These are phyloP conservation scores for Erebia ligea DNA, from an alignment of 2,888 invertebrate genomes.

Conservation along the genomic window DNA sequence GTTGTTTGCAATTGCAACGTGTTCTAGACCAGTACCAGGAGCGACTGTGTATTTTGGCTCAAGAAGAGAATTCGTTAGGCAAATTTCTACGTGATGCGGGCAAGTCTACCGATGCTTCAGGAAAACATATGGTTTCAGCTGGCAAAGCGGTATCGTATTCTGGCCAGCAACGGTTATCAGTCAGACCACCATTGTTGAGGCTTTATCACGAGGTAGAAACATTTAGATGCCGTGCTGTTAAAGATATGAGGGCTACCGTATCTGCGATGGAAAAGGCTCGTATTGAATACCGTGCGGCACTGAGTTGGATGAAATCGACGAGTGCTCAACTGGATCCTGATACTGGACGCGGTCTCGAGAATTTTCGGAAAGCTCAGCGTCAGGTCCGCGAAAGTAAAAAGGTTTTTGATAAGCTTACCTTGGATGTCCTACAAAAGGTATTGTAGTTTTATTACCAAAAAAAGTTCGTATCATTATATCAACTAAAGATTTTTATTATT, in stretches of 20 bases:
- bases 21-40: slow-evolving; percentile 97
- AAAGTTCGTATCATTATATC: no score
- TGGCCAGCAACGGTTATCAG: slow-evolving; percentile 95
- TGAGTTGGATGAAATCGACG: slow-evolving; percentile 99
- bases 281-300: slow-evolving; percentile 96
- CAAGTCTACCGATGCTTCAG: slow-evolving; percentile 94
- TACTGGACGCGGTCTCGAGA: slow-evolving; percentile 96
- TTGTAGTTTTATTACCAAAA: background rate
- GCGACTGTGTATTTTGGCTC: slow-evolving; percentile 94
- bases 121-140: slow-evolving; percentile 82
- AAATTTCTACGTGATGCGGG: slow-evolving; percentile 97
- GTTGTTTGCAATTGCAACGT: slow-evolving; percentile 92
- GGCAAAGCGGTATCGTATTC: slow-evolving; percentile 94
- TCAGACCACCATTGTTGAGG: slow-evolving; percentile 92
- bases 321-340: slow-evolving; percentile 98
- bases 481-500: no score
- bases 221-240: slow-evolving; percentile 96
- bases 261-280: slow-evolving; percentile 97
- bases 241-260: slow-evolving; percentile 95
- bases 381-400: slow-evolving; percentile 92
- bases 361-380: slow-evolving; percentile 95
- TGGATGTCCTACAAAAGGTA: slow-evolving; percentile 97
- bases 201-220: slow-evolving; percentile 99
- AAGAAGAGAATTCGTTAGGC: slow-evolving; percentile 97
- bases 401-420: slow-evolving; percentile 95